A percentile compares a stretch with the other conserved stretches of the same genome.
Evolutionary conservation across 2,113 vertebrate species (phyloP).

Genomic region (Strigops habroptila): DNA sequence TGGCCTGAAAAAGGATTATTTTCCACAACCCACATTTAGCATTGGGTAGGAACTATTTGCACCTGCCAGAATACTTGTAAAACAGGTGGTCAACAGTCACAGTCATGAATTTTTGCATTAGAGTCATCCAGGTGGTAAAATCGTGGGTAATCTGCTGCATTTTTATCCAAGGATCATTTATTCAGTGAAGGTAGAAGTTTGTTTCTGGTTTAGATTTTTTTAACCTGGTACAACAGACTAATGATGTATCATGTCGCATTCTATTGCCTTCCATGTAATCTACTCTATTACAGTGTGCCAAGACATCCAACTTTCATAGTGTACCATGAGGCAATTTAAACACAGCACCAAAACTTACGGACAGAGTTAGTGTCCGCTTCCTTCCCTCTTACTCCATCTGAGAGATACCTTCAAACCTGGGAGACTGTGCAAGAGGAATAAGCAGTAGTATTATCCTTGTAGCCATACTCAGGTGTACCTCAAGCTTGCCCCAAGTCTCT

Average conservation of each 20-base stretch:
- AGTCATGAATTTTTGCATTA: conserved; percentile 61
- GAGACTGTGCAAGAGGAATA: background rate
- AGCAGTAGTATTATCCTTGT: background rate
- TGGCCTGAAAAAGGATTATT: background rate
- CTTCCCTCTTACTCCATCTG: background rate
- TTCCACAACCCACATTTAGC: background rate
- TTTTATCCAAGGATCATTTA: background rate
- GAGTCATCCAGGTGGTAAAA: conserved; percentile 49
- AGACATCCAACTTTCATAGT: background rate
- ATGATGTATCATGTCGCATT: background rate
- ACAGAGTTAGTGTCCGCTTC: background rate
- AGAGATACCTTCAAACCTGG: background rate
- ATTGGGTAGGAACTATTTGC: background rate
- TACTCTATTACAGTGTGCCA: background rate
- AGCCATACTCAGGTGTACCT: background rate
- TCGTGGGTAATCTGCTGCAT: conserved; percentile 24
- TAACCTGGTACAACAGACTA: background rate
- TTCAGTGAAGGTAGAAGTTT: background rate
- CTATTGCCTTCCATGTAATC: background rate
- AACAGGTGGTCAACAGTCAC: conserved; percentile 61
- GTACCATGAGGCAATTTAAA: background rate
- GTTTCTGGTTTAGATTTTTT: background rate
- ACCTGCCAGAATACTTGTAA: conserved; percentile 13
- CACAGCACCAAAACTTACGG: background rate
- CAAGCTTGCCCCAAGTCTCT: background rate